Evolutionary conservation across 2,113 vertebrate species (phyloP).

Genomic region (Oriolus oriolus): DNA sequence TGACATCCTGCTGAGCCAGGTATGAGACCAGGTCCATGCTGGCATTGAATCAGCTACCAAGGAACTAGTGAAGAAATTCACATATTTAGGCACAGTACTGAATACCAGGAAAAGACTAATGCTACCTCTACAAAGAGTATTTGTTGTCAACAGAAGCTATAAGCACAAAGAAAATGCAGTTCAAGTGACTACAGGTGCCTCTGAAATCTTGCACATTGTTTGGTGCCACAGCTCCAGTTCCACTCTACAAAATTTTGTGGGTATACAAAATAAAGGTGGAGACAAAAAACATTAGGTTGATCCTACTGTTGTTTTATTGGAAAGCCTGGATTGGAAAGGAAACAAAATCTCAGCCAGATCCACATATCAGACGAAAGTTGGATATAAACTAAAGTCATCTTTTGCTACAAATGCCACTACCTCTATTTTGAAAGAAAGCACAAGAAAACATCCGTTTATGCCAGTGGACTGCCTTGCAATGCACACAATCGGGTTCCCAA

Average conservation of each 20-base stretch:
- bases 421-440: not conserved
- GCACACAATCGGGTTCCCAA: not conserved
- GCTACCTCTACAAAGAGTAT: not conserved
- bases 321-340: not conserved
- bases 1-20: not conserved
- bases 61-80: not conserved
- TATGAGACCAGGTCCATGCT: not conserved
- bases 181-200: not conserved
- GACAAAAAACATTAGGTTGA: not conserved
- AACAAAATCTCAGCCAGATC: not conserved
- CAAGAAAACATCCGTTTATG: not conserved
- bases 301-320: not conserved
- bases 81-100: not conserved
- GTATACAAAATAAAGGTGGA: not conserved
- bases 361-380: not conserved
- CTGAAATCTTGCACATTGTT: not conserved
- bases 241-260: not conserved
- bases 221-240: not conserved
- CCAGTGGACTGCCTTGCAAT: not conserved
- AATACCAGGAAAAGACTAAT: not conserved
- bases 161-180: not conserved
- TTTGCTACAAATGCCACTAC: not conserved
- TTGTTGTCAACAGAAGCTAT: not conserved
- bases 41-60: not conserved
- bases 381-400: not conserved